Base-by-base conservation (phyloP, 64 coral and sea anemone species). In the Platygyra sinensis region DNA sequence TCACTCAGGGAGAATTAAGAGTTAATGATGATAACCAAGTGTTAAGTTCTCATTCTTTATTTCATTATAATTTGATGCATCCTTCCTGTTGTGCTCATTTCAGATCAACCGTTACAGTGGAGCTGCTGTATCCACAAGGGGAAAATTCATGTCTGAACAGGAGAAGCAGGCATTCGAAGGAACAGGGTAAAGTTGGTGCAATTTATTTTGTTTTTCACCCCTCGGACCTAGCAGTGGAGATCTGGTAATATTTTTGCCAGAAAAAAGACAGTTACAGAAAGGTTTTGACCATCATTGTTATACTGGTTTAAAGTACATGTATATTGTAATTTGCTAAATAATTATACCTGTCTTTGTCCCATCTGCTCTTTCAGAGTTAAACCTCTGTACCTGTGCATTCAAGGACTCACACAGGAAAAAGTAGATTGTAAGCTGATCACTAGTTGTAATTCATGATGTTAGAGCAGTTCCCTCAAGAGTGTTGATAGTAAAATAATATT, bases 21-120 rank as follows among this genome's bases (percentile, higher is more conserved):
- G 7, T 8, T 46, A 5, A 5, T 46, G 42, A 5, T 46, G 42
- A 46, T 46, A 46, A 8, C 0, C 42, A 46, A 46, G 42, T 46
- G 42, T 46, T 46, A 46, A 46, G 42, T 46, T 46, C 42, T 46
- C 7, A 46, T 46, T 46, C 42, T 46, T 46, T 46, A 46, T 46
- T 46, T 46, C 42, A 46, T 46, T 46, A 6, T n/a, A n/a, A n/a
- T 46, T 46, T 46, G 42, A 46, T 8, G 33, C 3, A 36, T 46
- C 7, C 5, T 31, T 10, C 25, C 42, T 27, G 17, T 57, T 5
- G 19, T 20, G n/a, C 59, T 80, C 2, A 74, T 36, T 77, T 10
- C 52, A 98, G 93, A 94, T 94, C 57, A 94, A 94, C 78, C 84
- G 86, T 60, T 98, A 92, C 52, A 96, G 95, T 94, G 95, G 92